These are phyloP conservation scores for Tethea ocularis DNA, from an alignment of 2,888 invertebrate species.

Conservation along the genomic window DNA sequence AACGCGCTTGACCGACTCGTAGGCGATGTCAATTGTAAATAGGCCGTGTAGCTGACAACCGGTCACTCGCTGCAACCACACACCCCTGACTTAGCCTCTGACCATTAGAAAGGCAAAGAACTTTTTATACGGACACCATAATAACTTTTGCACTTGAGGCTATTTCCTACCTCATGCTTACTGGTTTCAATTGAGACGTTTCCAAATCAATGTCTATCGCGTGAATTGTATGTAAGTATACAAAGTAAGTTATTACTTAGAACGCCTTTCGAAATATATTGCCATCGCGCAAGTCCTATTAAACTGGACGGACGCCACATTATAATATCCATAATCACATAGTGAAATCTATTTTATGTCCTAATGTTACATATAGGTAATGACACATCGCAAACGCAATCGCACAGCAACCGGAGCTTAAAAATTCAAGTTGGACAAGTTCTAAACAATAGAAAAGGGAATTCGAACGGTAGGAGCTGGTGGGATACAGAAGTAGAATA, in stretches of 20 bases:
- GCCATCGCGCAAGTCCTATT: slow-evolving; percentile 31
- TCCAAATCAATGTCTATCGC: neutral
- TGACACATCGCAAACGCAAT: slow-evolving; percentile 66
- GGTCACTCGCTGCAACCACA: slow-evolving; percentile 19
- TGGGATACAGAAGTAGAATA: slow-evolving; percentile 5
- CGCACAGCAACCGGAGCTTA: slow-evolving; percentile 59
- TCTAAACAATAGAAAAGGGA: slow-evolving; percentile 17
- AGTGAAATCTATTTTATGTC: neutral
- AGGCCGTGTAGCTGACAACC: slow-evolving; percentile 30
- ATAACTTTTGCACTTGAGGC: neutral
- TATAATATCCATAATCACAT: neutral
- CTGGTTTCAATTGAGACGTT: neutral
- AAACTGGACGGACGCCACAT: slow-evolving; percentile 4
- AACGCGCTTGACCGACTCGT: slow-evolving; percentile 19
- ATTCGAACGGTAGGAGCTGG: slow-evolving; percentile 4
- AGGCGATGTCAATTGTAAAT: slow-evolving; percentile 27
- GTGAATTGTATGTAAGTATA: neutral
- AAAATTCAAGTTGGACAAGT: slow-evolving; percentile 20
- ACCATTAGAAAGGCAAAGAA: slow-evolving; percentile 65
- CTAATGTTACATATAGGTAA: slow-evolving; percentile 6
- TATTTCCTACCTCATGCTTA: neutral
- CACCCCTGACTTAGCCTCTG: slow-evolving; percentile 36
- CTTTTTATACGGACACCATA: slow-evolving; percentile 26
- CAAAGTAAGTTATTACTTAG: neutral
- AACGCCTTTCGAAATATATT: slow-evolving; percentile 35